Evolutionary conservation across 2,888 invertebrate genomes (phyloP), one percentile per base, ranked within the genome.

Genomic region (Julus scandinavius): DNA sequence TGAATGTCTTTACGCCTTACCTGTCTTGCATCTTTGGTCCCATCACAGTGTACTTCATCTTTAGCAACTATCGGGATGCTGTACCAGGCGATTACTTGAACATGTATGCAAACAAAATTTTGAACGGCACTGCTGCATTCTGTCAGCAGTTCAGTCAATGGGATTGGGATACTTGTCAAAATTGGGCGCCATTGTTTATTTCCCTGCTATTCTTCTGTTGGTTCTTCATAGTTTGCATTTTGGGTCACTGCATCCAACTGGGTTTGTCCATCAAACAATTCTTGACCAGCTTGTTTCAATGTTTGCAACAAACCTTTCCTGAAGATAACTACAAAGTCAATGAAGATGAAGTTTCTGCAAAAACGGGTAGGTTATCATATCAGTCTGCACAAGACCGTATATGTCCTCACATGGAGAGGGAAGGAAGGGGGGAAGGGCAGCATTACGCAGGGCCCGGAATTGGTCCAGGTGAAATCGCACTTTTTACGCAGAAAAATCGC

Each of bases 261-360:
- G 7, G 72, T 72, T 72, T 72, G 29, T 72, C 72, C 72, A 72
- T 72, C 72, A 72, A 72, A n/a, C 29, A 29, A 72, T 29, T 72
- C 11, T 72, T 72, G 29, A 29, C 72, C 72, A 72, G 29, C 29
- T 29, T 29, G 29, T 72, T 72, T 72, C 72, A 29, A 72, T 72
- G 72, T 72, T 29, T 72, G 13, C 72, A 72, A 29, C 72, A 72
- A 72, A 72, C 72, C 29, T 72, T 72, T 9, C 11, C 72, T 29
- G 29, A 29, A 0, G 72, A 72, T 29, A 72, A 29, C 11, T 72
- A 29, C 29, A 72, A 72, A 29, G 29, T 9, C 29, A 72, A 29
- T 29, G 11, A 72, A 29, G 11, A 72, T 2, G 9, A 11, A 13
- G n/a, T 29, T 29, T 72, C 72, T 72, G 72, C 29, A 72, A 72